A percentile compares a stretch with the other conserved stretches of the same genome.
Evolutionary conservation across 2,888 invertebrate species (phyloP).

Genomic region (Heteropelma amictum): DNA sequence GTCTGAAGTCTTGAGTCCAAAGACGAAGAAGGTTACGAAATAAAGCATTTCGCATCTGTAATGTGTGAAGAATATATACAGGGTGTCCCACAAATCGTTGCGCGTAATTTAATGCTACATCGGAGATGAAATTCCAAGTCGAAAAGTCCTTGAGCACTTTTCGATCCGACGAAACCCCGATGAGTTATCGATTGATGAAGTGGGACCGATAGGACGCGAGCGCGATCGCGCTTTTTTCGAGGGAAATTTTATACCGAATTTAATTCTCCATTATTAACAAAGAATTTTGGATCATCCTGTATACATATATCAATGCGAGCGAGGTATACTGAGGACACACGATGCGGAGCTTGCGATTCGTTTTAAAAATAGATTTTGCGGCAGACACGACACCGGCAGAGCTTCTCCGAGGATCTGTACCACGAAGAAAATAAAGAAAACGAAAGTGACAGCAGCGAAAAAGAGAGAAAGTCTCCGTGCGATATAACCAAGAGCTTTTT

Average conservation of each 20-base stretch:
- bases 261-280: neutral
- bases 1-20: too few relatives aligned
- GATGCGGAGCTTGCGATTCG: conserved; percentile 32
- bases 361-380: conserved; percentile 65
- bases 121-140: too few relatives aligned
- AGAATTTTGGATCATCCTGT: neutral
- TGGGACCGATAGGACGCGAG: too few relatives aligned
- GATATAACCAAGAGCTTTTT: too few relatives aligned
- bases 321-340: conserved; percentile 24
- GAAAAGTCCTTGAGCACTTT: too few relatives aligned
- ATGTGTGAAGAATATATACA: neutral
- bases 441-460: neutral
- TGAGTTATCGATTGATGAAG: too few relatives aligned
- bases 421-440: conserved; percentile 10
- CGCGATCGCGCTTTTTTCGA: too few relatives aligned
- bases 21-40: conserved; percentile 4
- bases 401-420: conserved; percentile 25
- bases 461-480: neutral
- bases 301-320: neutral
- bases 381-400: conserved; percentile 52
- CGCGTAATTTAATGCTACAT: too few relatives aligned
- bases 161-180: too few relatives aligned
- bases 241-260: too few relatives aligned
- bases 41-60: conserved; percentile 11
- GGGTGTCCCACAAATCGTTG: too few relatives aligned